Percentiles rank a stretch among this genome's conserved stretches.
phyloP scores from a whole-genome alignment of 30 jellyfish, hydroid and myxozoan genomes.

The Cassiopea xamachana region DNA sequence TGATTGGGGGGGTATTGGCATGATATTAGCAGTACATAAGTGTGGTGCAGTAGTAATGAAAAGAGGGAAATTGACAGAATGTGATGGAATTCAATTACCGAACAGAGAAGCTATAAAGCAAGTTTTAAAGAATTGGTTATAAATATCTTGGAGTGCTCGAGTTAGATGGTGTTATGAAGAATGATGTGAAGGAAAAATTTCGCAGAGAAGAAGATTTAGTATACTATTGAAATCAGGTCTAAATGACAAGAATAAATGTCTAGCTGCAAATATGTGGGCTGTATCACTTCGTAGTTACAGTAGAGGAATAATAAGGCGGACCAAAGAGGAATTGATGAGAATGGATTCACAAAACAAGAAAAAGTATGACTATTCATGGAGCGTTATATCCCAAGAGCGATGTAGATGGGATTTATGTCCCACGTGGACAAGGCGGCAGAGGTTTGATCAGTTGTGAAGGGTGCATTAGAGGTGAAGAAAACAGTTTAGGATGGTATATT shows the following conservation, averaged over 20 bases:
- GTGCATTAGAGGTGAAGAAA: neutral
- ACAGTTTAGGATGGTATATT: neutral
- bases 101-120: neutral
- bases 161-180: neutral
- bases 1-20: neutral
- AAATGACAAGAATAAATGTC: neutral
- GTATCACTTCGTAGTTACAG: neutral
- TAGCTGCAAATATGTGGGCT: slow-evolving; percentile 28
- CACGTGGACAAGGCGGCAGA: slow-evolving; percentile 23
- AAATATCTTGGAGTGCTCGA: slow-evolving; percentile 20
- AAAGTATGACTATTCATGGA: slow-evolving; percentile 40
- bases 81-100: neutral
- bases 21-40: slow-evolving; percentile 11
- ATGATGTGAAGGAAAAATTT: slow-evolving; percentile 11
- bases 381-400: slow-evolving; percentile 25
- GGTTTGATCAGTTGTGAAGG: slow-evolving; percentile 28
- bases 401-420: slow-evolving; percentile 13
- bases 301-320: slow-evolving; percentile 26
- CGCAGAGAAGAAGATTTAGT: slow-evolving; percentile 7
- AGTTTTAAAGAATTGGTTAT: slow-evolving; percentile 20
- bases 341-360: slow-evolving; percentile 39
- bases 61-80: slow-evolving; percentile 11
- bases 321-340: slow-evolving; percentile 4
- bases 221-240: neutral
- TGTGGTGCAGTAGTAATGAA: slow-evolving; percentile 20